A percentile compares a stretch with the other conserved stretches of the same genome.
Evolutionary conservation across 2,888 invertebrate species (phyloP).

Genomic region (Gerris lacustris): DNA sequence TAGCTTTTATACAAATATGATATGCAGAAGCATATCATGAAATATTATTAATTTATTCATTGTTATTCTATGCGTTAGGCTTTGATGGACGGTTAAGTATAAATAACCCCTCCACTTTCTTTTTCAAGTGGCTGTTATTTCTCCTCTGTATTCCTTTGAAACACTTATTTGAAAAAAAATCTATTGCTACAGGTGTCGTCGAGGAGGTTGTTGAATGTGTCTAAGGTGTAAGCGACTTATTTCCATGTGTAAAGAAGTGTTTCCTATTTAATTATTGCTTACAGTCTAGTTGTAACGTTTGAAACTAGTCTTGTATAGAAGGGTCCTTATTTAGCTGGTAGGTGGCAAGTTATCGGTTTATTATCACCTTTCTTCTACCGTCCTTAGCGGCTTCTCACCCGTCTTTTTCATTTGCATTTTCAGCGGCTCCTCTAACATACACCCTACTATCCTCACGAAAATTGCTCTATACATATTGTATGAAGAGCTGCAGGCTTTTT

Average conservation of each 20-base stretch:
- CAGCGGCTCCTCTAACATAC: neutral
- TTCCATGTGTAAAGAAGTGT: neutral
- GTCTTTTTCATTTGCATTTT: neutral
- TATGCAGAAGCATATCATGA: too few species aligned
- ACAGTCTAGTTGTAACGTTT: neutral
- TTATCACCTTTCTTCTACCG: neutral
- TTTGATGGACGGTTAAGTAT: too few species aligned
- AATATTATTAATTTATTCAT: too few species aligned
- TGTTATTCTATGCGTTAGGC: too few species aligned
- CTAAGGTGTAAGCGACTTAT: neutral
- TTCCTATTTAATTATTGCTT: neutral
- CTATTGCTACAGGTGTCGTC: too few species aligned
- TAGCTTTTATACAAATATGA: too few species aligned
- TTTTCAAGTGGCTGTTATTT: too few species aligned
- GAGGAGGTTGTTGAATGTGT: too few species aligned
- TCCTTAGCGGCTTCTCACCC: neutral
- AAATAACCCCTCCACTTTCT: too few species aligned
- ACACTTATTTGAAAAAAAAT: too few species aligned
- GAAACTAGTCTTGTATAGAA: neutral
- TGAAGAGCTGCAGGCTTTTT: neutral
- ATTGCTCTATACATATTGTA: neutral
- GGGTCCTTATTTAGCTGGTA: neutral
- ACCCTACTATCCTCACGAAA: neutral
- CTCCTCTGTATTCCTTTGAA: too few species aligned
- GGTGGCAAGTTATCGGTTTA: neutral